Base-by-base conservation (phyloP, 2,797 vertebrate species). In the Alcedo atthis region DNA sequence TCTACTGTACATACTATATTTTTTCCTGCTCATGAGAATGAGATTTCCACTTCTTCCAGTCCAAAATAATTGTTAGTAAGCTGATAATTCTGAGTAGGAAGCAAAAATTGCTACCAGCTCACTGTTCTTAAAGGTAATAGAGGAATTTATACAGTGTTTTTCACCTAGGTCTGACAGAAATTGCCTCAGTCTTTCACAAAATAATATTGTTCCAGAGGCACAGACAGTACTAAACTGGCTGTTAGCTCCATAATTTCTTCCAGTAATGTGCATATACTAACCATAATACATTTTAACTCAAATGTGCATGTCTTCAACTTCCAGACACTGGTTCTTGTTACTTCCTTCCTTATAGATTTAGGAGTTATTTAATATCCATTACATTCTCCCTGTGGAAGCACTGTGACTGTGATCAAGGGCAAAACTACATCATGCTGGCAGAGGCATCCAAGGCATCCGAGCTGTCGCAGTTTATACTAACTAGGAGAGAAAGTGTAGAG, bases 371-470 rank as follows among this genome's bases (percentile, higher is more conserved):
- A 93, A 85, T 89, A 96, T 6, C 37, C 71, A 35, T 82, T 85
- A 68, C 0, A 0, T 77, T 91, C 64, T 87, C 74, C 78, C 58
- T 48, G 66, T 66, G 91, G 81, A 91, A 83, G 66, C 19, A 67
- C 70, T 55, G 61, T 48, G 83, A 85, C 37, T 92, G 49, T 81
- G 91, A 96, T 89, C 91, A 90, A 91, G 91, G 35, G 46, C 54
- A 84, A 91, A 79, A 58, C 83, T 84, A 33, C 75, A 58, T 81
- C 89, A 68, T 55, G 84, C 89, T 94, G 89, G 88, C 84, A 94
- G 79, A 93, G 94, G 89, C 89, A 94, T 95, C 66, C 74, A 32
- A 92, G 53, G 92, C 81, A 95, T 96, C 73, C 22, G 76, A 96
- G 69, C 79, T 85, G 86, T 66, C 69, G 51, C 43, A 21, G 37